Evolutionary conservation across 2,888 invertebrate species (phyloP), one percentile per base, ranked within the genome.

Genomic region (Acronicta psi): DNA sequence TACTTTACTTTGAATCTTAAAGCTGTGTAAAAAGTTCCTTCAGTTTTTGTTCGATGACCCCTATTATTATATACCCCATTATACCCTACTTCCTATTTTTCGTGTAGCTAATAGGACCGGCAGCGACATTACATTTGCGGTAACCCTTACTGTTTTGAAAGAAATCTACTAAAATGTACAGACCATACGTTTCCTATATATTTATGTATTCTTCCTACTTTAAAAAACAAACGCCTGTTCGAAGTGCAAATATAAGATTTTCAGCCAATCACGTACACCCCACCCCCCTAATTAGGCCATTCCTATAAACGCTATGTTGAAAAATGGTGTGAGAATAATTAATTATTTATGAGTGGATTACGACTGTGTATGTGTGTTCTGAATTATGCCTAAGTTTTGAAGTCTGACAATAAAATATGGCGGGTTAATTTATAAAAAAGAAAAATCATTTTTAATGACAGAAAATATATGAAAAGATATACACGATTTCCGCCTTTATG

Each of bases 291-390:
- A 68, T 73, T 77, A 58, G 74, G 71, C 63, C 71, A 74, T 74
- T 71, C 74, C 77, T 65, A 59, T 46, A 44, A 59, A 51, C 29
- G 29, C 53, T 72, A 65, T 65, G 45, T 55, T 64, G 67, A 55
- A 58, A 38, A 69, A 64, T 63, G 50, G 40, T 60, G 56, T 57
- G 72, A 75, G 68, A 43, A 47, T 56, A 65, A 59, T 60, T 54
- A 34, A 69, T 78, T 76, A 79, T 80, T 75, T 77, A 77, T 75
- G 69, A 71, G 59, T 62, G 64, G 61, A 56, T 46, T 63, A 53
- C 29, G 54, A 58, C 62, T 65, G 55, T 72, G 68, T 71, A 62
- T 73, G 70, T 66, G 70, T 59, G 82, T 82, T 84, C 81, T 84
- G 82, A 79, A 83, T 83, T 82, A 80, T 75, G 65, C 66, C 62